phyloP scores from a whole-genome alignment of 1,140 invertebrate species.

The Calosoma granatense region DNA sequence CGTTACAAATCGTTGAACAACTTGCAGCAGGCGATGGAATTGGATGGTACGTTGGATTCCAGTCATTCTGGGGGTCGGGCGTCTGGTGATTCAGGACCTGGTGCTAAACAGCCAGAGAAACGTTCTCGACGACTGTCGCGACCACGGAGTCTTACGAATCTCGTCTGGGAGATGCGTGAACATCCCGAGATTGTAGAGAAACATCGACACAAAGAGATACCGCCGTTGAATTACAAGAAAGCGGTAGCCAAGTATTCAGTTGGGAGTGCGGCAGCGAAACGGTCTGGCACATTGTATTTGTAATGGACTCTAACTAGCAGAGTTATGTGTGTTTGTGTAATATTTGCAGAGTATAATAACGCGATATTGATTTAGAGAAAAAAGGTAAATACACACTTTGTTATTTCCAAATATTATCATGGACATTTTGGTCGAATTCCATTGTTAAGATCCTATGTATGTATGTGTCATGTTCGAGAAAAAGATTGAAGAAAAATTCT shows the following conservation, averaged over 20 bases:
- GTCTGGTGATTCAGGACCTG: constrained; percentile 70
- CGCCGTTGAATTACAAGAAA: constrained; percentile 31
- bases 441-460: too few species aligned
- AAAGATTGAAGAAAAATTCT: too few species aligned
- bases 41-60: constrained; percentile 71
- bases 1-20: constrained; percentile 74
- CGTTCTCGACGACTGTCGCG: constrained; percentile 62
- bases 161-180: constrained; percentile 56
- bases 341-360: too few species aligned
- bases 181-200: constrained; percentile 33
- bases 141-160: constrained; percentile 73
- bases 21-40: constrained; percentile 64
- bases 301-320: constrained; percentile 23
- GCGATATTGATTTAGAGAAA: too few species aligned
- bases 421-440: too few species aligned
- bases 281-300: constrained; percentile 30
- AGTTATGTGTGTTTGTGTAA: too few species aligned
- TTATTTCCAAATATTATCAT: too few species aligned
- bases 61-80: constrained; percentile 78
- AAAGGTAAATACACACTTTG: too few species aligned
- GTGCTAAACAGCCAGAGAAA: constrained; percentile 70
- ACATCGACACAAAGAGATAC: constrained; percentile 24
- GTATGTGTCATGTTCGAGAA: too few species aligned
- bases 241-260: constrained; percentile 28
- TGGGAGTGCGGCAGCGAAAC: constrained; percentile 19